Evolutionary conservation across 2,888 invertebrate genomes (phyloP).

Genomic region (Proisotoma minuta): DNA sequence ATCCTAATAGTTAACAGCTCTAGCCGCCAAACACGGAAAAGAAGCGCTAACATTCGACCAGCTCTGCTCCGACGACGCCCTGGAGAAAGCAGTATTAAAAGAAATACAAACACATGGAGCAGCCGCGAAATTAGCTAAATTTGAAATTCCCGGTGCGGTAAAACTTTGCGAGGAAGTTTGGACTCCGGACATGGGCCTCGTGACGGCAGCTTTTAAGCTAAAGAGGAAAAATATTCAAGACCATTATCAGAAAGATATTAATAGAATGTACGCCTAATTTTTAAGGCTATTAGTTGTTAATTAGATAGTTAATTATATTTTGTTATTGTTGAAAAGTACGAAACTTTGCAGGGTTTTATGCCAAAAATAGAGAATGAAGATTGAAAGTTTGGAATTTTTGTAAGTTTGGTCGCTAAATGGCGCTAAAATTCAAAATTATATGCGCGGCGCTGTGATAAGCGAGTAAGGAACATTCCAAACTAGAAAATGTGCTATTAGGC

Average conservation of each 20-base stretch:
- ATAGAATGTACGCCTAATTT: slow-evolving; percentile 74
- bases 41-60: slow-evolving; percentile 61
- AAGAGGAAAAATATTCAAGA: slow-evolving; percentile 95
- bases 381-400: too few relatives aligned
- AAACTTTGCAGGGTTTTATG: too few relatives aligned
- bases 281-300: background rate
- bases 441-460: too few relatives aligned
- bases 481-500: too few relatives aligned
- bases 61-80: slow-evolving; percentile 66
- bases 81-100: slow-evolving; percentile 76
- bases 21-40: slow-evolving; percentile 67
- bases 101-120: slow-evolving; percentile 76
- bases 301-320: slow-evolving; percentile 1
- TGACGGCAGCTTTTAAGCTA: slow-evolving; percentile 96
- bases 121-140: slow-evolving; percentile 71
- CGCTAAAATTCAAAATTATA: too few relatives aligned
- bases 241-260: slow-evolving; percentile 85
- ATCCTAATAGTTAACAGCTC: slow-evolving; percentile 52
- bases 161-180: slow-evolving; percentile 86
- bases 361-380: too few relatives aligned
- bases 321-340: too few relatives aligned
- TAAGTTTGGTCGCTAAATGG: too few relatives aligned
- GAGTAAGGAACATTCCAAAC: too few relatives aligned
- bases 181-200: slow-evolving; percentile 82
- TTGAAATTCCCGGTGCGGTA: slow-evolving; percentile 85